These are phyloP conservation scores for Melikaiella ostensackeni DNA, from an alignment of 2,888 invertebrate genomes.

Conservation along the genomic window DNA sequence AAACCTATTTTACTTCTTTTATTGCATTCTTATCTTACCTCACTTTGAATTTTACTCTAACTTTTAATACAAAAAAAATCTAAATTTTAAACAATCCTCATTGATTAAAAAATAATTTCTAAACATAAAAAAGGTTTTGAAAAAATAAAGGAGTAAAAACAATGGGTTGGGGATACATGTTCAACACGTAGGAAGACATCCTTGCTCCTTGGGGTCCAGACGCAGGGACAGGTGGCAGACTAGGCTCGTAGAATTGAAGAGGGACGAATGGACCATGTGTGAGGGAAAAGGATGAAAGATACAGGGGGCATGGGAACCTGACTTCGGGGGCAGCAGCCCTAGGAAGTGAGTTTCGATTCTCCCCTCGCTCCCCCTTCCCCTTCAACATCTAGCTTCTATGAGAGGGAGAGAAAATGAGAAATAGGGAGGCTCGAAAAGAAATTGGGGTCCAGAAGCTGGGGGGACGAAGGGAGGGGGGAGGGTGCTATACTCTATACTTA, in stretches of 20 bases:
- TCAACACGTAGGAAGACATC: slow-evolving; percentile 74
- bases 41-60: background rate
- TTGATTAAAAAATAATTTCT: background rate
- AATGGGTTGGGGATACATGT: slow-evolving; percentile 70
- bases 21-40: background rate
- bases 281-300: slow-evolving; percentile 55
- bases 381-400: slow-evolving; percentile 37
- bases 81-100: background rate
- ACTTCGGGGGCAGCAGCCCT: slow-evolving; percentile 77
- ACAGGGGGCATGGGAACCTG: slow-evolving; percentile 76
- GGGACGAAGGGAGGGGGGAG: background rate
- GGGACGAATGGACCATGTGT: slow-evolving; percentile 15
- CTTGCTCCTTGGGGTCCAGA: slow-evolving; percentile 67
- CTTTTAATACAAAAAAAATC: background rate
- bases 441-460: slow-evolving; percentile 41
- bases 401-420: slow-evolving; percentile 35
- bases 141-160: slow-evolving; percentile 52
- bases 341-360: slow-evolving; percentile 67
- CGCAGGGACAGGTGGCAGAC: slow-evolving; percentile 76
- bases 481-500: slow-evolving; percentile 50
- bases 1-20: background rate
- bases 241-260: slow-evolving; percentile 53
- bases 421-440: slow-evolving; percentile 48
- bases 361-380: slow-evolving; percentile 35
- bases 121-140: background rate